Evolutionary conservation across 1,140 invertebrate genomes (phyloP).

Genomic region (Sipha flava): DNA sequence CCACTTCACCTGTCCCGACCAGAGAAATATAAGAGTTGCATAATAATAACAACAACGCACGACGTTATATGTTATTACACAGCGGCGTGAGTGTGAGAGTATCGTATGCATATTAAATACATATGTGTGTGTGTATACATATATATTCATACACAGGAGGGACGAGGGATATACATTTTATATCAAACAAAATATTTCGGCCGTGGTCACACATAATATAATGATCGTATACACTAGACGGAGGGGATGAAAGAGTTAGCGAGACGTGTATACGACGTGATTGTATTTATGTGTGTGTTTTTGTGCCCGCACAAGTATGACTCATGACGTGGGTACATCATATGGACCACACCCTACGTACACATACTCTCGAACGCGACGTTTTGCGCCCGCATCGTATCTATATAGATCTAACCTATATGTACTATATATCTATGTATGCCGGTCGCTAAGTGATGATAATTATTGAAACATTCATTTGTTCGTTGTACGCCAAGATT

Average conservation of each 20-base stretch:
- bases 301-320: neutral
- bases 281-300: neutral
- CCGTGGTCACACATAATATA: neutral
- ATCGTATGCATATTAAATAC: too few species aligned
- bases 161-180: too few species aligned
- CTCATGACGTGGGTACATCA: neutral
- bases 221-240: neutral
- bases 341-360: slow-evolving; percentile 3
- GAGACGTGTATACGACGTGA: neutral
- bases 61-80: neutral
- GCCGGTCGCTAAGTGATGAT: too few species aligned
- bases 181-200: neutral
- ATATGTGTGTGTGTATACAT: too few species aligned
- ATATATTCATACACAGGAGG: too few species aligned
- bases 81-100: too few species aligned
- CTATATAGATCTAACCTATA: too few species aligned
- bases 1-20: slow-evolving; percentile 23
- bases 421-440: too few species aligned
- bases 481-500: too few species aligned
- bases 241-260: neutral
- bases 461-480: too few species aligned
- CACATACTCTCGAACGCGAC: neutral
- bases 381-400: neutral
- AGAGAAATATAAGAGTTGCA: slow-evolving; percentile 11
- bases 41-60: slow-evolving; percentile 7